Base-by-base conservation (phyloP, 2,888 invertebrate species). In the Bombylius major region DNA sequence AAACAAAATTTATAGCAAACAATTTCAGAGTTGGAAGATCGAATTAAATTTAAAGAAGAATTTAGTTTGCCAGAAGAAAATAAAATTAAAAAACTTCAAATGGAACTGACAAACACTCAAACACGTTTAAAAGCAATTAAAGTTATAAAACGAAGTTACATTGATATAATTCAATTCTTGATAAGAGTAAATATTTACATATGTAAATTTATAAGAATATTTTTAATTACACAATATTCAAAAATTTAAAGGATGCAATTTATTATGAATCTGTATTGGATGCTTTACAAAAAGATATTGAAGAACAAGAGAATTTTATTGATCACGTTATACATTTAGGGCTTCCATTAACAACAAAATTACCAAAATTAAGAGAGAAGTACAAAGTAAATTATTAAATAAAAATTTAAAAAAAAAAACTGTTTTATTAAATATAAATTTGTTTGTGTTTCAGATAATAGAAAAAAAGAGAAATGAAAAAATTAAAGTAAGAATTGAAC, bases 261-360 rank as follows among this genome's bases (percentile, higher is more conserved):
- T 74, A 71, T 56, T 74, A 71, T 58, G 72, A 72, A 48, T 71
- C 73, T 4, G 70, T 73, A 7, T 58, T 74, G 8, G 62, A 66
- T 11, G 71, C 73, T 5, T 65, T 74, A 0, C 63, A 65, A 47
- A 58, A 59, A 32, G 73, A 74, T 53, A 69, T 71, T 60, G 66
- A 69, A n/a, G 73, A 73, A 62, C 73, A 73, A 57, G 54, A 64
- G 1, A 65, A 64, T 31, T 73, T 74, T 45, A 70, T 71, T 9
- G 67, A 69, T 39, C 68, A 71, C 52, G 69, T 73, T 6, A 64
- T 72, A 32, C 65, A 66, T 56, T 61, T 74, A 50, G 73, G 74
- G 4, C 62, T 66, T 59, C 73, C 73, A 32, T 72, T 72, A 0
- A 68, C 70, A 44, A 55, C 60, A 5, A 57, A 58, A 48, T 53